Evolutionary conservation across 1,140 invertebrate species (phyloP).

Genomic region (Bombus fervidus): DNA sequence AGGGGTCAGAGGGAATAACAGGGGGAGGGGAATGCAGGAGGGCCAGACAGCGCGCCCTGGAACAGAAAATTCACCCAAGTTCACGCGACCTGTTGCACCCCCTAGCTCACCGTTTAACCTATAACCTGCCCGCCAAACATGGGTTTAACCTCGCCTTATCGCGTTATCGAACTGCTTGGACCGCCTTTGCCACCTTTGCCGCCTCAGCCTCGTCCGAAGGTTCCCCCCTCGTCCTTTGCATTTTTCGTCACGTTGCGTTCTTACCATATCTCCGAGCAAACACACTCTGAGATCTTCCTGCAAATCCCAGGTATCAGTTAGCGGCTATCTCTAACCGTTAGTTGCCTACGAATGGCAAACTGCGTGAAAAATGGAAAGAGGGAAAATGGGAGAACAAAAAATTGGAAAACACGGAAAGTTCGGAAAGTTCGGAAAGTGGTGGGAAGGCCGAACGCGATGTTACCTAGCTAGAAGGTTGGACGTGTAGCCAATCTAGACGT

Average conservation of each 20-base stretch:
- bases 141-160: constrained; percentile 83
- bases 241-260: constrained; percentile 2
- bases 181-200: constrained; percentile 33
- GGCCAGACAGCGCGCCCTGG: constrained; percentile 77
- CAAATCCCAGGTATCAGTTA: too few species aligned
- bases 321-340: too few species aligned
- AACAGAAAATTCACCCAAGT: constrained; percentile 83
- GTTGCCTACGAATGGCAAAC: too few species aligned
- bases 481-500: constrained; percentile 22
- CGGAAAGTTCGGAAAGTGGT: not conserved
- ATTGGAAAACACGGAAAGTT: too few species aligned
- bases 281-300: too few species aligned
- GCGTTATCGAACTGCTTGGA: constrained; percentile 80
- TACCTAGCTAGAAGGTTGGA: not conserved
- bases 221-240: not conserved
- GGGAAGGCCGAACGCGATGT: not conserved
- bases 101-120: constrained; percentile 83
- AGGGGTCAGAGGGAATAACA: constrained; percentile 28
- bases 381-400: not conserved
- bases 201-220: not conserved
- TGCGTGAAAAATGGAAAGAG: not conserved
- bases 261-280: too few species aligned
- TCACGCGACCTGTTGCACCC: constrained; percentile 83
- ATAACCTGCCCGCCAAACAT: constrained; percentile 83
- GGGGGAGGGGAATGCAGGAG: constrained; percentile 67